Conservation (phyloP, 1,140 invertebrate species). For the Arctopsyche grandis region DNA sequence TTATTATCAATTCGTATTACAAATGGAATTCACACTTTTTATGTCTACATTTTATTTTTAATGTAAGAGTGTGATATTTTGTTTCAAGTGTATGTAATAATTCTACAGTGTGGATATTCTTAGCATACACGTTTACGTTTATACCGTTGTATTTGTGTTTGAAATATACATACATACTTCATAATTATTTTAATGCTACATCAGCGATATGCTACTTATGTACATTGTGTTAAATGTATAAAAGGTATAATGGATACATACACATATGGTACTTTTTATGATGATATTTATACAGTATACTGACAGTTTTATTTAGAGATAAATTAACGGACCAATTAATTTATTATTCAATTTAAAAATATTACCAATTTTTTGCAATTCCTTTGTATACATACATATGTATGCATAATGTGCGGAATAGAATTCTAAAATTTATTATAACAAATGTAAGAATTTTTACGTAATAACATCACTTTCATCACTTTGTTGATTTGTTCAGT, state of each 20-base stretch:
- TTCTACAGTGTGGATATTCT: too few relatives aligned
- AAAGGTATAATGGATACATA: background rate
- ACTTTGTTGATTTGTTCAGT: background rate
- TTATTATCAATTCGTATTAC: background rate
- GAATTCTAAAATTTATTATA: background rate
- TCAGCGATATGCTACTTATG: too few relatives aligned
- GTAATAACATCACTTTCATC: background rate
- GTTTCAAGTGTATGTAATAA: too few relatives aligned
- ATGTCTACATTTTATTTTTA: too few relatives aligned
- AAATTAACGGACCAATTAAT: slow-evolving; percentile 21
- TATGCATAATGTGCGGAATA: background rate
- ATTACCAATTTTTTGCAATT: background rate
- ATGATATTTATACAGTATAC: background rate
- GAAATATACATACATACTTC: too few relatives aligned
- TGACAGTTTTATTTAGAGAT: slow-evolving; percentile 1
- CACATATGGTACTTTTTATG: background rate
- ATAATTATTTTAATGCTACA: too few relatives aligned
- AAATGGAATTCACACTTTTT: background rate
- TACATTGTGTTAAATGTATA: slow-evolving; percentile 1
- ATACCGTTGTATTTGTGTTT: too few relatives aligned
- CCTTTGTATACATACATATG: background rate
- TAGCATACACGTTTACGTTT: too few relatives aligned
- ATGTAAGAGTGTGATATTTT: too few relatives aligned
- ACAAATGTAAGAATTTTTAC: background rate
- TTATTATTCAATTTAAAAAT: slow-evolving; percentile 1